Evolutionary conservation across 2,113 vertebrate genomes (phyloP).

Genomic region (Ailuropoda melanoleuca): DNA sequence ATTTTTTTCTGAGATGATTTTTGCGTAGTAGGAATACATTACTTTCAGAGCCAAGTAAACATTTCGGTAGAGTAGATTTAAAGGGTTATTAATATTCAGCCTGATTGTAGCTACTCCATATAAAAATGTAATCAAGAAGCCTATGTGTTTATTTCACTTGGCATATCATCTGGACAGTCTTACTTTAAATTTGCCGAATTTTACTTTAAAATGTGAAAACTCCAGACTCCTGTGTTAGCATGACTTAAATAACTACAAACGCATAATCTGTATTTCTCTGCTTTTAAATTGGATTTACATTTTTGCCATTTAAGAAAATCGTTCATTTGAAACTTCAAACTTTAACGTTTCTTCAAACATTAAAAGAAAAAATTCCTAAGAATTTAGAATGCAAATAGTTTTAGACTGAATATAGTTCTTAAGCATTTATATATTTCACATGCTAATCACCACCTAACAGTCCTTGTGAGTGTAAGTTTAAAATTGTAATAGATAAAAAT

Average conservation of each 20-base stretch:
- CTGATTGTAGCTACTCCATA: not conserved
- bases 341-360: not conserved
- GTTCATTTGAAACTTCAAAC: not conserved
- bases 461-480: not conserved
- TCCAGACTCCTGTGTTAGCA: not conserved
- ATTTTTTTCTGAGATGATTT: not conserved
- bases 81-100: not conserved
- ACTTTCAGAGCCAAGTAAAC: not conserved
- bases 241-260: not conserved
- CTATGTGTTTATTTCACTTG: not conserved
- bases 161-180: not conserved
- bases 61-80: not conserved
- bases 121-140: not conserved
- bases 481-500: slow-evolving; percentile 2
- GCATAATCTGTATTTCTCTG: not conserved
- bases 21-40: not conserved
- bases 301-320: not conserved
- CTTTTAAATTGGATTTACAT: not conserved
- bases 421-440: not conserved
- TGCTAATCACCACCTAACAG: not conserved
- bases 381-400: not conserved
- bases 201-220: slow-evolving; percentile 11
- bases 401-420: not conserved
- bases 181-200: not conserved
- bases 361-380: not conserved